Base-by-base conservation (phyloP, 2,113 vertebrate genomes). In the Clupea harengus region DNA sequence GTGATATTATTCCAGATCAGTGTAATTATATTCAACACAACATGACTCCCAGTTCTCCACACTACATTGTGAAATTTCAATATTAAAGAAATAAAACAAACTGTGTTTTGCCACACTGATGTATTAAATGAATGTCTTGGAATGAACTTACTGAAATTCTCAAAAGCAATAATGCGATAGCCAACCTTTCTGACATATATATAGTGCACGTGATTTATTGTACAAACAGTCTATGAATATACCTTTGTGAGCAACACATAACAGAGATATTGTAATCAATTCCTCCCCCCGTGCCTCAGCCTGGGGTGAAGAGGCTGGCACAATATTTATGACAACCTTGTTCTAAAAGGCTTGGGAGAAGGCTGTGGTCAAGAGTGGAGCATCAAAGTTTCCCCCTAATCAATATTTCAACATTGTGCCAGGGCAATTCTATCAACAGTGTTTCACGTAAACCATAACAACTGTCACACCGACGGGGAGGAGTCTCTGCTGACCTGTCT, bases 361-460 rank as follows among this genome's bases (percentile, higher is more conserved):
- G 95, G 93, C 93, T 93, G 91, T 82, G 92, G 88, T 94, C 96
- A 94, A 39, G 92, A 93, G 93, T 92, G 89, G 93, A 92, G 91
- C 91, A 78, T 89, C 90, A 89, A 93, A 93, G 90, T 93, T 96
- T 39, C 11, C 72, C 32, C 90, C 90, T 94, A 95, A 96, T 96
- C 95, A 96, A 96, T 96, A 96, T 95, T 96, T 95, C 95, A 95
- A 94, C 92, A 94, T 95, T 95, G 93, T 88, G 91, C 90, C 83
- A 84, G 39, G 45, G 87, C 92, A 92, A 94, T 94, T 92, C 92
- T 95, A 95, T 96, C 95, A 94, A 89, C 92, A 94, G 54, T 92
- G 91, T 95, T 95, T 94, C 81, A 93, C 93, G 94, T 92, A 94
- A 95, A 96, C 91, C 94, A 92, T 93, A 94, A 95, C 94, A 94